Evolutionary conservation across 1,140 invertebrate genomes (phyloP).

Genomic region (Drosophila sp.): DNA sequence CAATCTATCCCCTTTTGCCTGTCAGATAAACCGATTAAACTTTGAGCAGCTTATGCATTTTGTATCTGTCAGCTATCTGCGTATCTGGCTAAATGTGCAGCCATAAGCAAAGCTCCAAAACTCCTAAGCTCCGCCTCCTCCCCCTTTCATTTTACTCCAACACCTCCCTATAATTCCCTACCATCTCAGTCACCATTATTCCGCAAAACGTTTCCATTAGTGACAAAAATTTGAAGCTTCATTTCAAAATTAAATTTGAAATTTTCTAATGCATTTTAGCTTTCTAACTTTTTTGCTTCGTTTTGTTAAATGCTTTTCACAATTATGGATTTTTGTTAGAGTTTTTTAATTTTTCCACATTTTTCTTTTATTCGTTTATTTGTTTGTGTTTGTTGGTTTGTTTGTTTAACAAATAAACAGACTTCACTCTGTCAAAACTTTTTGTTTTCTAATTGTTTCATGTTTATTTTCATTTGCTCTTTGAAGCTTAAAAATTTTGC

Average conservation of each 20-base stretch:
- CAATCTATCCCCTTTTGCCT: constrained; percentile 28
- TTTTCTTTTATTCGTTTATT: constrained; percentile 11
- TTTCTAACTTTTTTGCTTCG: constrained; percentile 11
- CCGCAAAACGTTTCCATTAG: constrained; percentile 48
- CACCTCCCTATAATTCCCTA: not conserved
- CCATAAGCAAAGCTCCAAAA: constrained; percentile 49
- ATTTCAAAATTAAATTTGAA: constrained; percentile 43
- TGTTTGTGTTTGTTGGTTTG: constrained; percentile 3
- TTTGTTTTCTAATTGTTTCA: constrained; percentile 58
- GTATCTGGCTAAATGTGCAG: constrained; percentile 70
- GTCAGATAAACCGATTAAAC: constrained; percentile 78
- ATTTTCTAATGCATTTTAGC: constrained; percentile 36
- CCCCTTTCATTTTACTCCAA: not conserved
- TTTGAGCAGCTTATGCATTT: constrained; percentile 77
- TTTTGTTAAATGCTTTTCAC: constrained; percentile 5
- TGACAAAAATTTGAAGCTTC: constrained; percentile 33
- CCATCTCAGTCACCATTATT: not conserved
- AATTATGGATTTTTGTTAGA: constrained; percentile 9
- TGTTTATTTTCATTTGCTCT: constrained; percentile 68
- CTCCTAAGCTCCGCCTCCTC: not conserved
- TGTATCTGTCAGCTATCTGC: constrained; percentile 59
- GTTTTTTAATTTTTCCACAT: not conserved
- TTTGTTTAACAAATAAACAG: constrained; percentile 39
- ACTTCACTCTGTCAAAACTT: constrained; percentile 37
- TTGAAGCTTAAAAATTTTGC: constrained; percentile 47